These are phyloP conservation scores for Hycleus phaleratus DNA, from an alignment of 1,140 invertebrate genomes.

Conservation along the genomic window DNA sequence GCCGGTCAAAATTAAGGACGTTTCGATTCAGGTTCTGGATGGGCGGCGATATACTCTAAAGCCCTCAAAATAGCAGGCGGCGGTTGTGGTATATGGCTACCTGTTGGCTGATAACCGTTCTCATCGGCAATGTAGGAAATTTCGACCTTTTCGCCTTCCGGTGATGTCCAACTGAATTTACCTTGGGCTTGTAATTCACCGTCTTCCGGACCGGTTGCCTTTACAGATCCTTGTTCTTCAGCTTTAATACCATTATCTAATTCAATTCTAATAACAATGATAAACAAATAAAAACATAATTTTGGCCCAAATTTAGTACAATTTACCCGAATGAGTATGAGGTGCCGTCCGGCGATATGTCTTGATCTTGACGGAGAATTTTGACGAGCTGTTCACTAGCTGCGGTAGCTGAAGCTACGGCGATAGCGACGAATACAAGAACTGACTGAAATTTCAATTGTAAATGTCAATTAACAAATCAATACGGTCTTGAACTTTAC, in stretches of 20 bases:
- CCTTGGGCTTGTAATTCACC: constrained; percentile 7
- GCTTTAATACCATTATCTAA: constrained; percentile 48
- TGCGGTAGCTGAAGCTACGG: neutral
- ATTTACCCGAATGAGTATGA: neutral
- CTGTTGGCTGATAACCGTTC: constrained; percentile 49
- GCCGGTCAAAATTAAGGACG: too few relatives aligned
- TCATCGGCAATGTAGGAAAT: constrained; percentile 50
- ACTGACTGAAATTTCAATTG: neutral
- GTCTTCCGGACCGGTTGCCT: constrained; percentile 3
- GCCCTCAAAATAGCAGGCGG: constrained; percentile 44
- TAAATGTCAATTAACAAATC: too few relatives aligned
- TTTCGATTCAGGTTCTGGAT: constrained; percentile 36
- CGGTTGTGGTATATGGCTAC: constrained; percentile 51
- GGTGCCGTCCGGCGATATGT: neutral
- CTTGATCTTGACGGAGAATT: constrained; percentile 3
- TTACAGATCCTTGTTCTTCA: constrained; percentile 39
- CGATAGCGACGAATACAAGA: neutral
- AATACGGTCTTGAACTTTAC: too few relatives aligned
- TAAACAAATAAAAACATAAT: too few relatives aligned
- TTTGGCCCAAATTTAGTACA: neutral
- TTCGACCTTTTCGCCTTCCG: constrained; percentile 52
- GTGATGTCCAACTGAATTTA: constrained; percentile 5
- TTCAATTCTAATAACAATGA: constrained; percentile 40
- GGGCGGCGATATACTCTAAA: constrained; percentile 45
- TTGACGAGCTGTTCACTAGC: neutral